These are phyloP conservation scores for Synergus japonicus DNA, from an alignment of 2,888 invertebrate genomes.

Conservation along the genomic window DNA sequence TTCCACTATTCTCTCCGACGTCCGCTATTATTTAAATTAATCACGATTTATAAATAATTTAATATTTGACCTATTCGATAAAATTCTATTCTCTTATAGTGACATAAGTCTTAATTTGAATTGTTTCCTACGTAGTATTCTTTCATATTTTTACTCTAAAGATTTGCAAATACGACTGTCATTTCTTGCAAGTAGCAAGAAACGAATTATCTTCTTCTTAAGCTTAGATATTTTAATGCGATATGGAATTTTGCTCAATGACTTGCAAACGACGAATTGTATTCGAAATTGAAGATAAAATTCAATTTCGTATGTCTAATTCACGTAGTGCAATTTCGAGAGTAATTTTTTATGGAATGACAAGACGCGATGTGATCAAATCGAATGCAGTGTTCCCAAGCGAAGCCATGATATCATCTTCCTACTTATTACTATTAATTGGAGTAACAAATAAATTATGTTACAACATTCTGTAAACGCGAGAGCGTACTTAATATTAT, in stretches of 20 bases:
- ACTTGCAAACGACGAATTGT: neutral
- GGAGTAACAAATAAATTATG: constrained; percentile 50
- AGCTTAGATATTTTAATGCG: constrained; percentile 16
- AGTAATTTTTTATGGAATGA: constrained; percentile 10
- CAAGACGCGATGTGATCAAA: constrained; percentile 5
- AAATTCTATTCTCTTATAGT: neutral
- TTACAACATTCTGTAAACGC: constrained; percentile 53
- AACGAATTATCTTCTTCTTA: neutral
- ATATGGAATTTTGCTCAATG: constrained; percentile 5
- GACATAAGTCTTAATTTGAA: neutral
- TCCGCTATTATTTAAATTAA: constrained; percentile 1
- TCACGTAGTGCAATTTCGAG: neutral
- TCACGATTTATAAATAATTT: constrained; percentile 6
- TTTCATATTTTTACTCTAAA: neutral
- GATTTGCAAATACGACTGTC: neutral
- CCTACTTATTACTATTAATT: constrained; percentile 48
- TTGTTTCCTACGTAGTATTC: neutral
- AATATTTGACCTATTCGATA: neutral
- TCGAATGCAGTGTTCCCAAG: constrained; percentile 48
- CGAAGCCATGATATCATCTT: constrained; percentile 55
- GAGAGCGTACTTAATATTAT: constrained; percentile 46
- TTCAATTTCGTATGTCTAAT: constrained; percentile 8
- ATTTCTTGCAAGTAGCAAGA: neutral
- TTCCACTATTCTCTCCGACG: neutral
- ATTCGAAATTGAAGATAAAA: neutral